Evolutionary conservation across 2,888 invertebrate genomes (phyloP), one percentile per base, ranked within the genome.

Genomic region (Chloromyia formosa): DNA sequence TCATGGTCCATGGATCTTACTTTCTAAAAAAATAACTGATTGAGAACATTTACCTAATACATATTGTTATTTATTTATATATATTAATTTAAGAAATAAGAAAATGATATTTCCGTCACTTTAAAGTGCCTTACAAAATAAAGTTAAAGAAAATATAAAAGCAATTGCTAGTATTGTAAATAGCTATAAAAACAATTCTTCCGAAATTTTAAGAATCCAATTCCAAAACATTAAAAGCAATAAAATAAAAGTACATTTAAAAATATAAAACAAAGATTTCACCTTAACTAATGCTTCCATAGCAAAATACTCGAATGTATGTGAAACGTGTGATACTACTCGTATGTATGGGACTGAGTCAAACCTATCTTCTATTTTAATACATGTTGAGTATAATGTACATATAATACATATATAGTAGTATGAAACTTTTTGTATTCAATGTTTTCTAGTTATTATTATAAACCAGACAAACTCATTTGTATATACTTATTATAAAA

Each of bases 71-170:
- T n/a, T n/a, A n/a, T n/a, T n/a, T n/a, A n/a, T n/a, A n/a, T n/a
- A n/a, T n/a, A n/a, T n/a, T n/a, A n/a, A n/a, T n/a, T n/a, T n/a
- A n/a, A n/a, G n/a, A n/a, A n/a, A n/a, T n/a, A n/a, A n/a, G 3
- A 35, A 49, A 49, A 3, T 5, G 49, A 49, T 49, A 49, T 35
- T 74, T 53, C 73, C 73, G 73, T 74, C 62, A 62, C 40, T 64
- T 61, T 1, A 74, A 74, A 74, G 73, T 74, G 73, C 73, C 73
- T 74, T 74, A 74, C 2, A 35, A 35, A 74, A 16, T 45, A 49
- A 61, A 16, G 7, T 12, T n/a, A 23, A 61, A 16, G 7, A 12
- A n/a, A 49, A 23, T 45, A 61, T 23, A 40, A 18, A 49, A 61
- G 14, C 14, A 71, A 61, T 9, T 12, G 69, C 69, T 56, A 23